phyloP scores from a whole-genome alignment of 2,797 vertebrate genomes.

The Thunnus albacares region DNA sequence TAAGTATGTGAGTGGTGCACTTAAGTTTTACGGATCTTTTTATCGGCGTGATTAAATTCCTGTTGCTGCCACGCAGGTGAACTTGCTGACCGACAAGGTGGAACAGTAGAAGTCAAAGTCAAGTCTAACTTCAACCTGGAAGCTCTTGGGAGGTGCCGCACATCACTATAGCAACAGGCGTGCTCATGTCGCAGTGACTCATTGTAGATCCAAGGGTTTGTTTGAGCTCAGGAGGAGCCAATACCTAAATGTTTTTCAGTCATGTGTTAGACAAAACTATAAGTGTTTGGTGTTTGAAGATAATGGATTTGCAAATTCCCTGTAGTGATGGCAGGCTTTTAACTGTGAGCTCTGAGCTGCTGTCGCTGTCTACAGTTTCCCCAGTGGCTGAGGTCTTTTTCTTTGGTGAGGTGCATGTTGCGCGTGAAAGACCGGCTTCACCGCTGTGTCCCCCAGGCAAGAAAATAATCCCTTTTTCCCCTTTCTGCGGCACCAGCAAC shows the following conservation, averaged over 20 bases:
- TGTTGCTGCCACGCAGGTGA: slow-evolving; percentile 5
- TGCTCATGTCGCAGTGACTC: slow-evolving; percentile 55
- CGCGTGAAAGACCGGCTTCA: slow-evolving; percentile 40
- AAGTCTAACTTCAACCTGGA: slow-evolving; percentile 38
- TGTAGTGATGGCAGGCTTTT: background rate
- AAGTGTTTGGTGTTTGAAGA: slow-evolving; percentile 2
- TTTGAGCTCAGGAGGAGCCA: slow-evolving; percentile 36
- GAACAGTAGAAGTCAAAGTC: slow-evolving; percentile 45
- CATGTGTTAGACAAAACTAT: slow-evolving; percentile 6
- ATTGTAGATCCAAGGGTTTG: slow-evolving; percentile 67
- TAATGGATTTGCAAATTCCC: slow-evolving; percentile 33
- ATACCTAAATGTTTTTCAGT: slow-evolving; percentile 20
- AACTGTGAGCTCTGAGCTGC: background rate
- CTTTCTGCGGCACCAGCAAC: slow-evolving; percentile 14
- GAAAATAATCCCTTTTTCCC: slow-evolving; percentile 34
- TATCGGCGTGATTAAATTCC: background rate
- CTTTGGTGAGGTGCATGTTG: slow-evolving; percentile 32
- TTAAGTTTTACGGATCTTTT: background rate
- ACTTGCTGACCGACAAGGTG: background rate
- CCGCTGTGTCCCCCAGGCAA: slow-evolving; percentile 17
- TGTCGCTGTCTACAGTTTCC: slow-evolving; percentile 19
- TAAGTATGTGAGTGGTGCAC: background rate
- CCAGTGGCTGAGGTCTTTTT: slow-evolving; percentile 13
- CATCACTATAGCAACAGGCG: slow-evolving; percentile 48
- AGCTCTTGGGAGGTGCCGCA: slow-evolving; percentile 42